Conservation (phyloP, 2,113 vertebrate species). For the Phyllopteryx taeniolatus region DNA sequence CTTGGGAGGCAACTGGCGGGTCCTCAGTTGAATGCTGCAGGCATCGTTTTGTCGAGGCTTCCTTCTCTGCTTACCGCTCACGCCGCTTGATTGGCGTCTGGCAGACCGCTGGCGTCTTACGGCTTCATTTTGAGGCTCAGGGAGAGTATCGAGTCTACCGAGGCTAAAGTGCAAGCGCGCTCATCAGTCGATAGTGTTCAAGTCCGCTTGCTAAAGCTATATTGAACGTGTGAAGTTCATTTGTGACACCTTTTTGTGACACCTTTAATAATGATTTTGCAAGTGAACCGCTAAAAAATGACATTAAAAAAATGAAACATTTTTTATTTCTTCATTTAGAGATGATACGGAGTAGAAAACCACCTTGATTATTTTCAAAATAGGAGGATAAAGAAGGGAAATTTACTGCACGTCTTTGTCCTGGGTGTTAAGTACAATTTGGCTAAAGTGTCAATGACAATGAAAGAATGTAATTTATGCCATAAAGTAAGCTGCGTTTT, state of each 20-base stretch:
- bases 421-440: too few species aligned
- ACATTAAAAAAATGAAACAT: too few species aligned
- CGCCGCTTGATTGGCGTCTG: conserved; percentile 5
- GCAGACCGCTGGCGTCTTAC: not conserved
- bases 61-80: conserved; percentile 4
- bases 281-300: not conserved
- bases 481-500: too few species aligned
- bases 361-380: too few species aligned
- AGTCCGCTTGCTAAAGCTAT: not conserved
- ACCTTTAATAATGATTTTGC: not conserved
- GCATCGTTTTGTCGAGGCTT: not conserved
- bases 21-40: not conserved
- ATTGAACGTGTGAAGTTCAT: conserved; percentile 3
- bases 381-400: too few species aligned
- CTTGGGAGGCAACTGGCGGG: not conserved
- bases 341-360: too few species aligned
- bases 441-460: too few species aligned
- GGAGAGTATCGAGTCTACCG: not conserved
- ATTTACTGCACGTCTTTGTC: too few species aligned
- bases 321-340: too few species aligned
- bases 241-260: conserved; percentile 3
- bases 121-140: conserved; percentile 2
- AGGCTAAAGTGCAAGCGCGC: not conserved
- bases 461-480: too few species aligned
- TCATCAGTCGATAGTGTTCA: not conserved